Evolutionary conservation across 2,113 vertebrate species (phyloP), one percentile per base, ranked within the genome.

Genomic region (Cyanocitta stelleri): DNA sequence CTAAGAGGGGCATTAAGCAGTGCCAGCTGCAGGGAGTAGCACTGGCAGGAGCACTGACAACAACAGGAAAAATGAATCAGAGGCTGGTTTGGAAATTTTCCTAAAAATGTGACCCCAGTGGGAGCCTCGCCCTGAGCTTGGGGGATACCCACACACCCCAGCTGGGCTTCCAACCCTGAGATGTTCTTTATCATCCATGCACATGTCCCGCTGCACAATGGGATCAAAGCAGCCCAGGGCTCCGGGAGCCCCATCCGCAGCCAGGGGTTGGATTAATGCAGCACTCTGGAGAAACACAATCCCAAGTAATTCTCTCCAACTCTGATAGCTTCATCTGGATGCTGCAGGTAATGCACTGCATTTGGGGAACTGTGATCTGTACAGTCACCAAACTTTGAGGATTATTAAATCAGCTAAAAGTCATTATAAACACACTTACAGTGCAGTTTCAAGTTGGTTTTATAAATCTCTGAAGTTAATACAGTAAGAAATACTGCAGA

Each of bases 351-450:
- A 95, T 56, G 76, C 71, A 56, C 90, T 89, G 87, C 49, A 63
- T 92, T 87, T 91, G 78, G 52, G 89, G 80, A 62, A 52, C 95
- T 94, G 89, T 59, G 95, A 92, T 93, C 92, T 94, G 84, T 67
- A 61, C 18, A 10, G 88, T 11, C 92, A 88, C 80, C 88, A 83
- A 92, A 97, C 85, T 95, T 89, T 37, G 89, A 95, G 96, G 95
- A 95, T 96, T 96, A 97, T 86, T 93, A 93, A 89, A 96, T 89
- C 96, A 93, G 89, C 96, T 88, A 11, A 88, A 96, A 95, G 94
- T 97, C 88, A 95, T 93, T 95, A 95, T 58, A 93, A 96, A 95
- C 92, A 93, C 94, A 95, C 93, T 86, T 92, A 89, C 69, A 16
- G 86, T 85, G 95, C 92, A 94, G 90, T 87, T 96, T 96, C 80